These are phyloP conservation scores for Sitta europaea DNA, from an alignment of 2,113 vertebrate genomes.

Conservation along the genomic window DNA sequence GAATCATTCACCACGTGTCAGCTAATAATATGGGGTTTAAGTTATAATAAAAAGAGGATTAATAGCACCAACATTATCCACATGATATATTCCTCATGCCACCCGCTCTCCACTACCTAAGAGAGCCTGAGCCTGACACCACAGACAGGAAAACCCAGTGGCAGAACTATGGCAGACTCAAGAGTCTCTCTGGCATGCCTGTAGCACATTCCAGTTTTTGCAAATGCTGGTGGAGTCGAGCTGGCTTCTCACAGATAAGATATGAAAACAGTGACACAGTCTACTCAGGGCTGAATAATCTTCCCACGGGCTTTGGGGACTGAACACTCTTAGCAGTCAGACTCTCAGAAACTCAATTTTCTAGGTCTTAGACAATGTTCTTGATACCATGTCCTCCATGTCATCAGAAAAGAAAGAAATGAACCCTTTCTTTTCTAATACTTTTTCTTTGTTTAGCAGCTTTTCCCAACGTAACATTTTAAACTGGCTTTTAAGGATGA, in stretches of 20 bases:
- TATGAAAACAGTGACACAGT: background rate
- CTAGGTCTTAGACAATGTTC: background rate
- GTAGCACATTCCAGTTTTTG: background rate
- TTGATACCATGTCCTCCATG: background rate
- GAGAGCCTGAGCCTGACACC: background rate
- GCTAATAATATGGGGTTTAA: background rate
- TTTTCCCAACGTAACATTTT: background rate
- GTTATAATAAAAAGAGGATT: background rate
- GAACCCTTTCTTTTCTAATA: background rate
- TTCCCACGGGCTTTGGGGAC: background rate
- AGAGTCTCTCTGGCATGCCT: background rate
- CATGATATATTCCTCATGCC: background rate
- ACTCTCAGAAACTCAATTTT: background rate
- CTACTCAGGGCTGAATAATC: background rate
- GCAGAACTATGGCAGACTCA: background rate
- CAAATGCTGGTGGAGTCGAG: background rate
- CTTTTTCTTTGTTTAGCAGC: background rate
- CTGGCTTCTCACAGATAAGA: conserved; percentile 5
- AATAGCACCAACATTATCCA: background rate
- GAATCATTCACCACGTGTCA: background rate
- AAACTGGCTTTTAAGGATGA: background rate
- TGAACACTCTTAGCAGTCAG: background rate
- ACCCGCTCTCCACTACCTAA: background rate
- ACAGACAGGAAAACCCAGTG: background rate
- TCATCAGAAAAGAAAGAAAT: background rate